These are phyloP conservation scores for Valencia hispanica DNA, from an alignment of 2,797 vertebrate genomes.

Conservation along the genomic window DNA sequence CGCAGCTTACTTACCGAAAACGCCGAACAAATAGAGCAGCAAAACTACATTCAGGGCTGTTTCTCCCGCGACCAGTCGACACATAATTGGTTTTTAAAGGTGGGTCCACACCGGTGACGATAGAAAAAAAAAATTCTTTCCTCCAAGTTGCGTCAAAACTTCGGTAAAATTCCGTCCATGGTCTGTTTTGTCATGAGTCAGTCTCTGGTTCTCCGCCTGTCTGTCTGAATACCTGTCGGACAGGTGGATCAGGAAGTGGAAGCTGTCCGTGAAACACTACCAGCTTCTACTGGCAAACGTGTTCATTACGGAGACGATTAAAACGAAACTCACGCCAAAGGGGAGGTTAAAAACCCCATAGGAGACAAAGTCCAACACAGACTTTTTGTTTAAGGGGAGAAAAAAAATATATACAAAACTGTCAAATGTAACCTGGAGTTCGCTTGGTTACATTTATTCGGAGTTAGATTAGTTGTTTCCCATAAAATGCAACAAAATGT, in stretches of 20 bases:
- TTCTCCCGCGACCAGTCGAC: background rate
- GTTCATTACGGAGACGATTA: background rate
- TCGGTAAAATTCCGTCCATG: slow-evolving; percentile 60
- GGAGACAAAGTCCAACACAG: background rate
- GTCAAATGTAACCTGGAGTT: background rate
- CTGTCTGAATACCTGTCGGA: slow-evolving; percentile 66
- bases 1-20: slow-evolving; percentile 71
- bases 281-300: background rate
- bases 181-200: slow-evolving; percentile 30
- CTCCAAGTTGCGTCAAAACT: slow-evolving; percentile 27
- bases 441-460: background rate
- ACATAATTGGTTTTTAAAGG: slow-evolving; percentile 42
- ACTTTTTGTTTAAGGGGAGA: background rate
- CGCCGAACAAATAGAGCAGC: slow-evolving; percentile 33
- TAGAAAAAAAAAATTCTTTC: background rate
- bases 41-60: slow-evolving; percentile 1
- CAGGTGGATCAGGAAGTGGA: slow-evolving; percentile 82
- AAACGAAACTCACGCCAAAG: background rate
- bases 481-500: background rate
- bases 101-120: background rate
- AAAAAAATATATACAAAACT: background rate
- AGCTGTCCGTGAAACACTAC: background rate
- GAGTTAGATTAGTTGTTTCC: background rate
- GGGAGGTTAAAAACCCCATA: background rate
- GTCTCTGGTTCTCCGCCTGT: background rate